Evolutionary conservation across 37 sponge, comb jelly and placozoan species (phyloP).

Genomic region (Chondrosia reniformis): DNA sequence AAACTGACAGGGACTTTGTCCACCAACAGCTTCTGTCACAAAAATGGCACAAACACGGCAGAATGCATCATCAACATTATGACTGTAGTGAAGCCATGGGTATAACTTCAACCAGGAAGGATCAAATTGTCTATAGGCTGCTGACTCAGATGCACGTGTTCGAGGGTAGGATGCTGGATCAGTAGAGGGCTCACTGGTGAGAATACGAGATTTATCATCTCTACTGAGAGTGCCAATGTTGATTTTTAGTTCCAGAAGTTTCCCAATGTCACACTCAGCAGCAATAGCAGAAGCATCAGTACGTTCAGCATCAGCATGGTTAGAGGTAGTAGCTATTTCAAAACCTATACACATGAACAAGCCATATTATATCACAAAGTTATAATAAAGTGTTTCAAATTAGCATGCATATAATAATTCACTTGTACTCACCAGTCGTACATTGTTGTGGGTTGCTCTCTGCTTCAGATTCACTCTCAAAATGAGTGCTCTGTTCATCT

Average conservation of each 20-base stretch:
- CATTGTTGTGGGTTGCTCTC: not conserved
- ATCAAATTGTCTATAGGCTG: slow-evolving; percentile 44
- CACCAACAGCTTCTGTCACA: slow-evolving; percentile 34
- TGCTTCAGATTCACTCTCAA: not conserved
- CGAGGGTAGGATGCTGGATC: slow-evolving; percentile 43
- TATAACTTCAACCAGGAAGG: slow-evolving; percentile 44
- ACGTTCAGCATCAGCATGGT: slow-evolving; percentile 8
- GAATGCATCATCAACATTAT: slow-evolving; percentile 35
- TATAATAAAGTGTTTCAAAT: not conserved
- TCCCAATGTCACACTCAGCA: slow-evolving; percentile 37
- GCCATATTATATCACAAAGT: not conserved
- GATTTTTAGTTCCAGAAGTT: slow-evolving; percentile 13
- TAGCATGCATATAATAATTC: not conserved
- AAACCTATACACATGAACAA: not conserved
- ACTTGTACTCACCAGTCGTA: not conserved
- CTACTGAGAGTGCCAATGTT: slow-evolving; percentile 18
- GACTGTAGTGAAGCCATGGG: slow-evolving; percentile 56
- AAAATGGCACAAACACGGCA: slow-evolving; percentile 55
- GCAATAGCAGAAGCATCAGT: not conserved
- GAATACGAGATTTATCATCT: slow-evolving; percentile 21
- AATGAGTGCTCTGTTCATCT: not conserved
- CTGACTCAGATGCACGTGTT: slow-evolving; percentile 36
- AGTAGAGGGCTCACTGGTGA: slow-evolving; percentile 34
- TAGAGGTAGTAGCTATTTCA: slow-evolving; percentile 1
- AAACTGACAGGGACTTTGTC: slow-evolving; percentile 41